A percentile compares a stretch with the other conserved stretches of the same genome.
phyloP scores from a whole-genome alignment of 2,113 vertebrate genomes.

The Motacilla tschutschensis region DNA sequence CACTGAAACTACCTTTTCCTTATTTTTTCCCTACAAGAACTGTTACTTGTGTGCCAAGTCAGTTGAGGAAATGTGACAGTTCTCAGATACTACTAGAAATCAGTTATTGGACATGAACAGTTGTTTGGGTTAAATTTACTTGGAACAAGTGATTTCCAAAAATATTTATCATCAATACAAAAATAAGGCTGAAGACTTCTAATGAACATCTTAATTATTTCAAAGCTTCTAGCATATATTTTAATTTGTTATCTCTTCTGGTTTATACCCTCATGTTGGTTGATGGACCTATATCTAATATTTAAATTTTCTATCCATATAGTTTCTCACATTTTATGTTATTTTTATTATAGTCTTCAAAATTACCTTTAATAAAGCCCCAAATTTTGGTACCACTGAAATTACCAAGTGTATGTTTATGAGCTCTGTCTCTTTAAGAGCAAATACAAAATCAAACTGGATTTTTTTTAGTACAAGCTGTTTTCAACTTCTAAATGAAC shows the following conservation, averaged over 20 bases:
- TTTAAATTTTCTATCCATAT: background rate
- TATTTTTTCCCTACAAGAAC: background rate
- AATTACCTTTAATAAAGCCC: background rate
- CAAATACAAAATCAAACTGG: background rate
- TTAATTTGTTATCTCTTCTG: background rate
- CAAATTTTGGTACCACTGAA: background rate
- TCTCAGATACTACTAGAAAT: background rate
- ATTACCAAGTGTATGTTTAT: background rate
- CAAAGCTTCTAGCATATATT: background rate
- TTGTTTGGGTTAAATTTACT: background rate
- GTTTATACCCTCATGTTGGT: background rate
- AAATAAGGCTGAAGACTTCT: background rate
- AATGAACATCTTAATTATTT: background rate
- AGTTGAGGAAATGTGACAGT: background rate
- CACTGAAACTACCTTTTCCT: background rate
- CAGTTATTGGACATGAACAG: background rate
- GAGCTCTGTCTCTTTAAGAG: background rate
- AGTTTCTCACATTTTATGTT: background rate
- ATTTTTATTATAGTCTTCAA: background rate
- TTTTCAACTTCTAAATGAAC: conserved; percentile 11
- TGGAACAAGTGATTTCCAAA: background rate
- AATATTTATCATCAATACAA: background rate
- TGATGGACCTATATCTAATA: background rate
- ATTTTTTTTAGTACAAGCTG: background rate
- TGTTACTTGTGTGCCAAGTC: background rate